phyloP scores from a whole-genome alignment of 64 coral and sea anemone species.

The Montipora foliosa region DNA sequence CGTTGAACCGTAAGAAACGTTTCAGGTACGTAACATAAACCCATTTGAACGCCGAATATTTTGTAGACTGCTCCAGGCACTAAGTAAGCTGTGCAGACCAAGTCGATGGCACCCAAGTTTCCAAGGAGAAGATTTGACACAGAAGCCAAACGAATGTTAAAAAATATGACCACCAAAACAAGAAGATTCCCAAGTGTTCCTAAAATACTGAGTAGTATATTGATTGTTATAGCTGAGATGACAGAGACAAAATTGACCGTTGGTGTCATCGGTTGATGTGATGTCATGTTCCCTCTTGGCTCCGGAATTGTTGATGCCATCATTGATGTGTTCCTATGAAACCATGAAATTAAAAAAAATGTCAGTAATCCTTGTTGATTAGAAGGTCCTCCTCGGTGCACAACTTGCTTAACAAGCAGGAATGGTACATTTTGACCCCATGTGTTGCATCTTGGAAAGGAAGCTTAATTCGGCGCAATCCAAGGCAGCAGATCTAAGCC shows the following conservation, averaged over 20 bases:
- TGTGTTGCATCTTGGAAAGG: too few species aligned
- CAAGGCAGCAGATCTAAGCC: too few species aligned
- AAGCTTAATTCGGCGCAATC: too few species aligned
- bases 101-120: slow-evolving; percentile 24
- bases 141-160: slow-evolving; percentile 20
- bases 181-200: slow-evolving; percentile 47
- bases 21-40: not conserved
- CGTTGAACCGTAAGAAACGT: not conserved
- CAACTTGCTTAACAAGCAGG: too few species aligned
- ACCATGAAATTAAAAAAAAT: not conserved
- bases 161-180: slow-evolving; percentile 4
- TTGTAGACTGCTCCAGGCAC: slow-evolving; percentile 13
- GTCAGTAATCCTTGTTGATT: too few species aligned
- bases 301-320: not conserved
- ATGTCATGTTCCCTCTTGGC: not conserved
- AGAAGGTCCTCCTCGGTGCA: too few species aligned
- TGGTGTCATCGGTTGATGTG: not conserved
- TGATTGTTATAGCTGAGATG: not conserved
- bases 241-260: not conserved
- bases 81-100: not conserved
- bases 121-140: slow-evolving; percentile 25
- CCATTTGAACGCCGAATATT: not conserved
- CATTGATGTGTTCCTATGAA: not conserved
- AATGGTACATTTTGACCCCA: too few species aligned
- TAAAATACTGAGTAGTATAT: not conserved